Conservation (phyloP, 1,140 invertebrate species). For the Neomicropteryx cornuta region DNA sequence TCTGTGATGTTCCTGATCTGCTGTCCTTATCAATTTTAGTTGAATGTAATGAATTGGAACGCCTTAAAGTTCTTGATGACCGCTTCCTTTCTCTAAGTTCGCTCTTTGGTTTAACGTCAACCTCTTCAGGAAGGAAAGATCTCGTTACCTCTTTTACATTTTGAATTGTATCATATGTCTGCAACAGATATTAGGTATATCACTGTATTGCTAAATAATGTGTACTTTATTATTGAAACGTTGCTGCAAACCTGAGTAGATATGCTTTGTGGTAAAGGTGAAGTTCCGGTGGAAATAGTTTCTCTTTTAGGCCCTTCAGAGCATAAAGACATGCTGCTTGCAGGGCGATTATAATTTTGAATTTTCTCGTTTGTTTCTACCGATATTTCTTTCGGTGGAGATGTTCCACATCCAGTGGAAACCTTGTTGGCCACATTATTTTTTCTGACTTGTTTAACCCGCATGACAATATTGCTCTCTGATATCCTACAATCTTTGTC, state of each 20-base stretch:
- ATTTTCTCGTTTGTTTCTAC: slow-evolving; percentile 4
- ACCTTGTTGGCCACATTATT: slow-evolving; percentile 21
- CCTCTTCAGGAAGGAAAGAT: slow-evolving; percentile 8
- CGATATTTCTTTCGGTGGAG: slow-evolving; percentile 37
- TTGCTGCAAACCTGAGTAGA: slow-evolving; percentile 63
- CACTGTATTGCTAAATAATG: background rate
- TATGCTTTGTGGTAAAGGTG: slow-evolving; percentile 74
- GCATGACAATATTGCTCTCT: slow-evolving; percentile 10
- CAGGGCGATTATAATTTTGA: slow-evolving; percentile 6
- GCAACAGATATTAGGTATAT: slow-evolving; percentile 2
- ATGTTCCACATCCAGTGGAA: slow-evolving; percentile 45
- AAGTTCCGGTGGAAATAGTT: slow-evolving; percentile 58
- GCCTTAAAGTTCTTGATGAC: slow-evolving; percentile 22
- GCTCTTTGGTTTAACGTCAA: slow-evolving; percentile 9
- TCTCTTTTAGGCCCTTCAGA: slow-evolving; percentile 20
- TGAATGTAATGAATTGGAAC: slow-evolving; percentile 36
- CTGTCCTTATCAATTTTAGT: slow-evolving; percentile 15
- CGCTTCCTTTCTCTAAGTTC: slow-evolving; percentile 11
- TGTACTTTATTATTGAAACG: too few species aligned
- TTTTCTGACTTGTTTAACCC: slow-evolving; percentile 11
- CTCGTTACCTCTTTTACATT: slow-evolving; percentile 10
- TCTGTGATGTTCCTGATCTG: slow-evolving; percentile 17
- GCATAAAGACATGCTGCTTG: slow-evolving; percentile 15
- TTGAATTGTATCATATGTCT: slow-evolving; percentile 29
- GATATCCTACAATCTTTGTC: slow-evolving; percentile 8